Conservation (phyloP, 1,140 invertebrate genomes). For the Drosophila burlai region DNA sequence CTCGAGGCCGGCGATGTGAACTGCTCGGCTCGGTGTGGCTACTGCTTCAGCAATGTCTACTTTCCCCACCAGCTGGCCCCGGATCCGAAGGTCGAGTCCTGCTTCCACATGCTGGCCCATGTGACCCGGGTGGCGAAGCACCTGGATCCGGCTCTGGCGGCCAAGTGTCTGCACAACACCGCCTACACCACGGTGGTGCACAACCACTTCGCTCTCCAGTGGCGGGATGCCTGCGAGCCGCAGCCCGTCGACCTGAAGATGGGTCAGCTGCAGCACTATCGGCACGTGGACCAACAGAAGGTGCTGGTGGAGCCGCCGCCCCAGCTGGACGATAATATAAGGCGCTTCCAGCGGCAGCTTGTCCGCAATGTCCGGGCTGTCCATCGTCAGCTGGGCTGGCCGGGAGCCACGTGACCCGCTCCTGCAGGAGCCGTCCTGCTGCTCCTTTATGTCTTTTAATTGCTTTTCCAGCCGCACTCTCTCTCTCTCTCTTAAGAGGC, state of each 20-base stretch:
- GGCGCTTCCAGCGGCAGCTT: constrained; percentile 55
- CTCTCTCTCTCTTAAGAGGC: constrained; percentile 42
- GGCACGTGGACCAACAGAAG: constrained; percentile 87
- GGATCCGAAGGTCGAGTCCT: constrained; percentile 91
- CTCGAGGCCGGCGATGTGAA: constrained; percentile 7
- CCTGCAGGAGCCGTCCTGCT: too few relatives aligned
- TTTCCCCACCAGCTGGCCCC: constrained; percentile 92
- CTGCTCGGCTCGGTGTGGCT: constrained; percentile 86
- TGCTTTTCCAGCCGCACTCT: constrained; percentile 29
- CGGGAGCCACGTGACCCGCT: constrained; percentile 9
- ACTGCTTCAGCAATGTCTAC: constrained; percentile 96
- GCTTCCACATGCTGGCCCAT: constrained; percentile 96
- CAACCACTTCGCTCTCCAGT: constrained; percentile 95
- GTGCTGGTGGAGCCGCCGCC: constrained; percentile 24
- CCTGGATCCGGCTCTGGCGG: constrained; percentile 93
- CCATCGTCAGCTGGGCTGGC: constrained; percentile 34
- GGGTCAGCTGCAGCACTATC: constrained; percentile 96
- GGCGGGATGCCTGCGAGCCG: constrained; percentile 92
- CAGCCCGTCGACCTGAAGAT: constrained; percentile 90
- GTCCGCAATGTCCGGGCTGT: constrained; percentile 13
- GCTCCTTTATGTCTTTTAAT: constrained; percentile 51
- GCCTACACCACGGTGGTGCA: constrained; percentile 93
- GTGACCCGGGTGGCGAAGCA: constrained; percentile 94
- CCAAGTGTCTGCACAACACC: constrained; percentile 96
- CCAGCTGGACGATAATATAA: constrained; percentile 51